A percentile compares a stretch with the other conserved stretches of the same genome.
These are phyloP conservation scores for Scaptomyza montana DNA, from an alignment of 1,140 invertebrate genomes.

Conservation along the genomic window DNA sequence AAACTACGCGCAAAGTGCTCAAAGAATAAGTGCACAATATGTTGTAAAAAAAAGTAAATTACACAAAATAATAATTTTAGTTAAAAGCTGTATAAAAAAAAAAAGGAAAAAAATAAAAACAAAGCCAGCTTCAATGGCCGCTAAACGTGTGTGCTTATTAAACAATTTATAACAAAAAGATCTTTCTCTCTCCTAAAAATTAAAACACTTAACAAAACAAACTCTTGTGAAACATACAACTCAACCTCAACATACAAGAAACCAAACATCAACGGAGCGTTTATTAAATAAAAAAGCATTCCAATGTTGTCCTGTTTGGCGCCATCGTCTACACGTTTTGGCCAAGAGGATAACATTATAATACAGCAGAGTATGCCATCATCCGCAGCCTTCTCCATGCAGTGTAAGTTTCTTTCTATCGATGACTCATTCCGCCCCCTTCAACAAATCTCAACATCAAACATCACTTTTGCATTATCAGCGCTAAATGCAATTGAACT, in stretches of 20 bases:
- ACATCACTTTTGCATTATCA: conserved; percentile 68
- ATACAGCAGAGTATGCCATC: conserved; percentile 83
- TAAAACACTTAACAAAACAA: conserved; percentile 26
- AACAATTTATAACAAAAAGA: conserved; percentile 24
- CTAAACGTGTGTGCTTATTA: conserved; percentile 59
- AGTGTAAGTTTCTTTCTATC: conserved; percentile 73
- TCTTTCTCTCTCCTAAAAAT: background rate
- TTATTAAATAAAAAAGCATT: conserved; percentile 70
- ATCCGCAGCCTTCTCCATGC: conserved; percentile 82
- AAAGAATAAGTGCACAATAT: conserved; percentile 26
- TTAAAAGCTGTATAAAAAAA: no score
- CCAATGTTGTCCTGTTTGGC: conserved; percentile 84
- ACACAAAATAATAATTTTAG: background rate
- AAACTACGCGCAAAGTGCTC: conserved; percentile 23
- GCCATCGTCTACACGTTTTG: conserved; percentile 83
- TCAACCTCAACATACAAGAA: no score
- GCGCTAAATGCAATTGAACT: conserved; percentile 66
- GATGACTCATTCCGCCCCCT: conserved; percentile 3
- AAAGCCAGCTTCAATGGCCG: conserved; percentile 36
- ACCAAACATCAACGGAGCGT: conserved; percentile 13
- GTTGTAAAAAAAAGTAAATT: conserved; percentile 8
- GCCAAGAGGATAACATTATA: conserved; percentile 83
- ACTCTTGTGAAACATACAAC: conserved; percentile 9
- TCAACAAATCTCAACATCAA: conserved; percentile 32
- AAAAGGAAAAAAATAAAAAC: no score